Base-by-base conservation (phyloP, 1,140 invertebrate genomes). In the Drosophila kohkoa region DNA sequence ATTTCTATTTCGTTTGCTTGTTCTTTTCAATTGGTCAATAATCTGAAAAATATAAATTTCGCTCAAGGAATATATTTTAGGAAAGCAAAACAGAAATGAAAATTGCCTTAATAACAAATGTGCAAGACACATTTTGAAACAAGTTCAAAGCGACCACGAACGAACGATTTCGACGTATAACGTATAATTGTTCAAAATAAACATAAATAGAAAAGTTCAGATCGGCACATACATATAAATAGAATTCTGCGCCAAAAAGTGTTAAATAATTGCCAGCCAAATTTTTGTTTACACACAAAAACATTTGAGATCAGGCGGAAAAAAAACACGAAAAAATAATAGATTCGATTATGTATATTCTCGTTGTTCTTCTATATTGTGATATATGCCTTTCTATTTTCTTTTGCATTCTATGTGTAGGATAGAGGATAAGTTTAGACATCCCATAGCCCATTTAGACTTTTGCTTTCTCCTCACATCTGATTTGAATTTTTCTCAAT, bases 181-280 rank as follows among this genome's bases (percentile, higher is more conserved):
- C 35, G 35, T 20, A 59, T 35, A 49, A 49, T 59, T 51, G 35
- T 72, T 49, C 63, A 73, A 73, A 73, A 67, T 73, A 73, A 67
- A 73, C 70, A 65, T 65, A 65, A 55, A 65, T 55, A 65, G 38
- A 28, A 41, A 20, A 20, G 35, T 57, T 57, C 28, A 45, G 38
- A 41, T 64, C 48, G 16, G 5, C 41, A 48, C 11, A 48, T 65
- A 16, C 7, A 13, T 35, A 30, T 64, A 75, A 70, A 69, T 74
- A 74, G 65, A 32, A 69, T 55, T 46, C 68, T 45, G 45, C 46
- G 55, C 67, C 68, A 81, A 82, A 77, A 81, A 85, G 82, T 86
- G 82, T 85, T 85, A 85, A 85, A 85, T 86, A 86, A 85, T 85
- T 85, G 81, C 77, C 58, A 71, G 75, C 46, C 64, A 69, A 63